Conservation (phyloP, 1,140 invertebrate genomes). For the Eupeodes corollae region DNA sequence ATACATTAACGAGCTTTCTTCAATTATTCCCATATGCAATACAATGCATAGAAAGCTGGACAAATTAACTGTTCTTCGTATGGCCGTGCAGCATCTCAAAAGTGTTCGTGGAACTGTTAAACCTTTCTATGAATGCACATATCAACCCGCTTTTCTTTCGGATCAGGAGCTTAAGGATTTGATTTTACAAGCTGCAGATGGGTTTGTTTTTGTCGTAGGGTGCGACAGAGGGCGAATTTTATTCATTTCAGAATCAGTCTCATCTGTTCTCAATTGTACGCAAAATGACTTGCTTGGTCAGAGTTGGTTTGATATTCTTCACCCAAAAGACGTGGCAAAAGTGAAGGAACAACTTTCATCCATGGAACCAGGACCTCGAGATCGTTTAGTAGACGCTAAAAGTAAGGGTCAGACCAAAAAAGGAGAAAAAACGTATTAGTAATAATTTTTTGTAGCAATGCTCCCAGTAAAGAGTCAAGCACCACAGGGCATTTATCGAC, state of each 20-base stretch:
- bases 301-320: constrained; percentile 88
- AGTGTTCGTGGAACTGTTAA: constrained; percentile 63
- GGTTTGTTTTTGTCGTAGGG: constrained; percentile 86
- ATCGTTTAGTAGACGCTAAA: constrained; percentile 84
- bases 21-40: constrained; percentile 87
- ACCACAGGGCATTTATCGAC: constrained; percentile 55
- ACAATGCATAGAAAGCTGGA: constrained; percentile 87
- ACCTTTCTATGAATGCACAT: constrained; percentile 69
- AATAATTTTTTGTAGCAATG: constrained; percentile 54
- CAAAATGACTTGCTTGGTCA: constrained; percentile 83
- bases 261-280: constrained; percentile 69
- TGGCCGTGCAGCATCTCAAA: constrained; percentile 89
- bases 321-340: constrained; percentile 88
- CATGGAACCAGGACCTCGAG: constrained; percentile 76
- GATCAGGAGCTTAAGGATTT: constrained; percentile 81
- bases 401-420: constrained; percentile 46
- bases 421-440: too few relatives aligned
- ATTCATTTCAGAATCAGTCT: constrained; percentile 85
- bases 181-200: constrained; percentile 70
- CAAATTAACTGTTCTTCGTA: constrained; percentile 83
- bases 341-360: constrained; percentile 91
- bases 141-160: constrained; percentile 77
- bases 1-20: constrained; percentile 81
- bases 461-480: constrained; percentile 80
- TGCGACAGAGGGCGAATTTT: constrained; percentile 84